Evolutionary conservation across 2,888 invertebrate genomes (phyloP), one percentile per base, ranked within the genome.

Genomic region (Limnephilus lunatus): DNA sequence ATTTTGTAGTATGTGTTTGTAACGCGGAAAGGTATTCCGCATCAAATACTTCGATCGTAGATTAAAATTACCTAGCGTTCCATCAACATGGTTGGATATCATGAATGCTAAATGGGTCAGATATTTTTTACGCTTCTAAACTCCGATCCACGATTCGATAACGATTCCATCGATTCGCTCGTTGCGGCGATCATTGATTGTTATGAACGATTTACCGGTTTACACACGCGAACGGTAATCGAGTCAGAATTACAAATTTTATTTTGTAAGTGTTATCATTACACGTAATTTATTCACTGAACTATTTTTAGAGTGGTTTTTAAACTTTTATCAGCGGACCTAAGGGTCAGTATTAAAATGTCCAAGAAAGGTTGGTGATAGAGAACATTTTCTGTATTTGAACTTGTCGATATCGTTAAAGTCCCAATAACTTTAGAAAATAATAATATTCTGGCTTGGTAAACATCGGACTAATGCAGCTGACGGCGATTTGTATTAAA

Each of bases 201-300:
- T 83, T 83, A 83, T 15, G 83, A n/a, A 39, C 83, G 35, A 83
- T 87, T 53, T 87, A 87, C 87, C 87, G 53, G 87, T 87, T 87
- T 53, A n/a, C 14, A 48, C 87, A 87, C 87, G 87, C 87, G 87
- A 87, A 25, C 32, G 35, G 9, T 68, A 19, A 19, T 9, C 5
- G 25, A n/a, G 68, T 68, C 1, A 25, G 9, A 68, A 68, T 25
- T 68, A 68, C 68, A 68, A 68, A n/a, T n/a, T 9, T 68, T 19
- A 68, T 5, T 14, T 48, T 68, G 53, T 25, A 25, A 68, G 53
- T 25, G 25, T 68, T 68, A 68, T 68, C 25, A 68, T 7, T 68
- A n/a, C 68, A 68, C 25, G n/a, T 68, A 25, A 68, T 19, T 68
- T 68, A 68, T 68, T 19, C n/a, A 25, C 25, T 25, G 9, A 68